Percentiles rank a stretch among this genome's conserved stretches.
Evolutionary conservation across 2,888 invertebrate species (phyloP).

Genomic region (Zhuqinia jingwanae): DNA sequence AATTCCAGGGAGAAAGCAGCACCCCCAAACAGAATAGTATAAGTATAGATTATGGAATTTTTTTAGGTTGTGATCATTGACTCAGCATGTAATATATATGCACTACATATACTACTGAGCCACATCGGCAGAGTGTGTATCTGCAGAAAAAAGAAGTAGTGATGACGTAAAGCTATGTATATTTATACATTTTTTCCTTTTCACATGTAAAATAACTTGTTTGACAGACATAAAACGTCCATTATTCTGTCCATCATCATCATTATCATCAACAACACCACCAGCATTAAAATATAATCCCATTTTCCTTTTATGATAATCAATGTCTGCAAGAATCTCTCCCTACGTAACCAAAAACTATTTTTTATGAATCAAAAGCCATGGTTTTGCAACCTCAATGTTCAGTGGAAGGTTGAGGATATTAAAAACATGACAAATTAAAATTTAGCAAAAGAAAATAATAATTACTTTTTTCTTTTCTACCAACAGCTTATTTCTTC

Average conservation of each 20-base stretch:
- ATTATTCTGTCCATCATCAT: constrained; percentile 53
- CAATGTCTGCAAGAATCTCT: neutral
- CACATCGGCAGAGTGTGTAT: no score
- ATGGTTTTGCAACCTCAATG: no score
- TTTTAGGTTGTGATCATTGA: no score
- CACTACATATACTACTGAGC: neutral
- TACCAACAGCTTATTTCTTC: no score
- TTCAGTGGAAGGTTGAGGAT: no score
- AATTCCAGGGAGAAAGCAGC: no score
- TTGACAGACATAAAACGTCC: constrained; percentile 51
- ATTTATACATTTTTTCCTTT: neutral
- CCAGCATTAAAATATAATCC: neutral
- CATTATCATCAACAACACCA: neutral
- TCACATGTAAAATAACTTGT: neutral
- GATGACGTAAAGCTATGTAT: neutral
- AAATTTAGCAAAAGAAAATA: no score
- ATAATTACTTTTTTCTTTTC: neutral
- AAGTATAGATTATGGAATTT: no score
- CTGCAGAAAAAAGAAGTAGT: neutral
- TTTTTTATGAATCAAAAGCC: no score
- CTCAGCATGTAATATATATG: neutral
- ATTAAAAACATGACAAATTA: no score
- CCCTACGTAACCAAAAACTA: no score
- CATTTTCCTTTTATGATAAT: neutral
- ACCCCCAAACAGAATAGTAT: no score